These are phyloP conservation scores for Boulengerochromis microlepis DNA, from an alignment of 2,113 vertebrate species.

Conservation along the genomic window DNA sequence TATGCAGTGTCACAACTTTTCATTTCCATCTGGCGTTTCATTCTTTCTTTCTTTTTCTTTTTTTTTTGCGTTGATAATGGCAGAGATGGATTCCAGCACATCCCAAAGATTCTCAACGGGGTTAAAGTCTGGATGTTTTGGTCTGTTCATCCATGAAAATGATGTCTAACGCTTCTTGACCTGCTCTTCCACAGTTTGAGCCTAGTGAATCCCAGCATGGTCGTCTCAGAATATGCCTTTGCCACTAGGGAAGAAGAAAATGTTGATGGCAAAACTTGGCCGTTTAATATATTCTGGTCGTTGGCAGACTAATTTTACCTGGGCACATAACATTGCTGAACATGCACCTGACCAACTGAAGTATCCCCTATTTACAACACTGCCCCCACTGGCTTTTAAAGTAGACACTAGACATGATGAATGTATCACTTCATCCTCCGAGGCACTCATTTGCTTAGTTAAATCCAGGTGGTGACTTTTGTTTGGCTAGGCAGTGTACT, in stretches of 20 bases:
- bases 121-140: neutral
- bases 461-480: neutral
- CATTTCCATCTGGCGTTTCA: neutral
- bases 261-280: neutral
- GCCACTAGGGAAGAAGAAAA: neutral
- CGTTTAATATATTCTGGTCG: neutral
- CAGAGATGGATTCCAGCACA: neutral
- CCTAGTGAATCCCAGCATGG: neutral
- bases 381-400: neutral
- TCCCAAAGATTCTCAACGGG: neutral
- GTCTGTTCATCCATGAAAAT: neutral
- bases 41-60: neutral
- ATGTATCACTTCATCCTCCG: neutral
- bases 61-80: neutral
- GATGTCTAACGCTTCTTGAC: neutral
- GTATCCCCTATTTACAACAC: neutral
- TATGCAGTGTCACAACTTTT: neutral
- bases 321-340: neutral
- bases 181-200: neutral
- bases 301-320: neutral
- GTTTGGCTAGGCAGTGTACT: neutral
- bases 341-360: neutral
- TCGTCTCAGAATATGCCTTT: neutral
- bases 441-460: neutral
- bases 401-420: neutral